Evolutionary conservation across 2,797 vertebrate species (phyloP), one percentile per base, ranked within the genome.

Genomic region (Toxotes lorentzi): DNA sequence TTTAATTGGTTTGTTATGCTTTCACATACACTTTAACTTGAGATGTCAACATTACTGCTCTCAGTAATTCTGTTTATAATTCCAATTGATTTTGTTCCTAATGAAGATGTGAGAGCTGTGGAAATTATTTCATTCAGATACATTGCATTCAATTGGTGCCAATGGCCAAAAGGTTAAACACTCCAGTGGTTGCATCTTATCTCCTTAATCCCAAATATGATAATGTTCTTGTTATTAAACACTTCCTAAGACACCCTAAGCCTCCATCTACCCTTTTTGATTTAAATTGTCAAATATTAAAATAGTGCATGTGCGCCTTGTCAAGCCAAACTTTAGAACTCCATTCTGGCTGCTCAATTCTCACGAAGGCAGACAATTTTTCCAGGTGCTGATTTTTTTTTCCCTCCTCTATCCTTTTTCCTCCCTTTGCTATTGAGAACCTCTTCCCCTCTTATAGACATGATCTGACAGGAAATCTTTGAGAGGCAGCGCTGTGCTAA

Each of bases 381-480:
- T 95, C 94, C 96, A 97, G 96, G 96, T 96, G 76, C 91, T 85
- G 79, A 82, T 82, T 90, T 86, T 19, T 48, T 51, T 23, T 35
- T 41, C 30, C 40, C 35, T 60, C 65, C 61, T 69, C 65, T 40
- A 72, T 84, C 69, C 75, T 86, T 82, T 76, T 51, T 21, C 59
- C 41, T 86, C 74, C 79, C 82, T 86, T 88, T 89, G 90, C 96
- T 97, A 97, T 96, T 96, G 97, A 98, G 96, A 97, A 96, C 92
- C 96, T 97, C 96, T 97, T 87, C 96, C 96, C 95, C 95, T 96
- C 95, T 96, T 96, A 97, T 96, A 97, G 97, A 97, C 96, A 94
- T 94, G 23, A 97, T 98, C 96, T 99, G 98, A 99, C 98, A 98
- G 97, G 96, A 98, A 98, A 98, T 98, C 97, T 98, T 98, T 99